Evolutionary conservation across 2,888 invertebrate species (phyloP), one percentile per base, ranked within the genome.

Genomic region (Chloromyia formosa): DNA sequence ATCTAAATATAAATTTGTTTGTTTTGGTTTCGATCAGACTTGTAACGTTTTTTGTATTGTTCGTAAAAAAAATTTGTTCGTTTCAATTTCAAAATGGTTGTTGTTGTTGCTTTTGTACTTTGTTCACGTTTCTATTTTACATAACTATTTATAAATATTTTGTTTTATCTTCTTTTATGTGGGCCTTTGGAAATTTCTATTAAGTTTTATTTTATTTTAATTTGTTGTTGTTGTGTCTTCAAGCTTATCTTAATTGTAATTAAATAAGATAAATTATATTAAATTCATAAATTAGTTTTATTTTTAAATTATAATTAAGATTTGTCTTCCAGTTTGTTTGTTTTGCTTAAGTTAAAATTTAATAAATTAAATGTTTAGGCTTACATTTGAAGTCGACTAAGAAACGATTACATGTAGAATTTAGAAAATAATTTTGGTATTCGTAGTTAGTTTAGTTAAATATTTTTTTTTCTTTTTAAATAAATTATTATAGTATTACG

Each of bases 111-210:
- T n/a, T 77, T 77, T 79, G 76, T 77, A 75, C 76, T 78, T 77
- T 71, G 74, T 78, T 77, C 77, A 77, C 77, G 27, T 77, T 76
- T 78, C 75, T 76, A 76, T 78, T 77, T 74, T 78, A 71, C 45
- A 49, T 66, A 45, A 56, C 58, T 68, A 35, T 22, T 74, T 73
- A 53, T 58, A 40, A 16, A 27, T 61, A 45, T 74, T 61, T 64
- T 75, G 27, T 35, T 35, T 35, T 35, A 35, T 35, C n/a, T n/a
- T n/a, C n/a, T 35, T 35, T 35, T 35, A 35, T 73, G 66, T 58
- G 76, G 60, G 45, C 49, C 45, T 68, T 76, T 72, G 68, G 53
- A 74, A 74, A 66, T 74, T 66, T 72, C 56, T 73, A 71, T 69
- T 76, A 35, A 35, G n/a, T n/a, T n/a, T n/a, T n/a, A n/a, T n/a